Base-by-base conservation (phyloP, 2,888 invertebrate genomes). In the Ichneumon xanthorius region DNA sequence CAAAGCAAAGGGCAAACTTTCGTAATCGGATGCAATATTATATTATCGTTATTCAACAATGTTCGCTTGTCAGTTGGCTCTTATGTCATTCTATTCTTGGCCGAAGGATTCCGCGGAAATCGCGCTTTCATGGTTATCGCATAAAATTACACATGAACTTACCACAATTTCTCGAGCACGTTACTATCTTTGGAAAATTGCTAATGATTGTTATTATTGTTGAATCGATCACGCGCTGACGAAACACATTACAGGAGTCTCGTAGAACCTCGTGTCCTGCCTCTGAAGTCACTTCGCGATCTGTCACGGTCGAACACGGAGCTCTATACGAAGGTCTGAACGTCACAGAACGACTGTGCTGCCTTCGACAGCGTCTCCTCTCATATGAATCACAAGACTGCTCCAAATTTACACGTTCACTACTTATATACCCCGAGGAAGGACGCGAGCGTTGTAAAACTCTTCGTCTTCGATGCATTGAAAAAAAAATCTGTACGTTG, bases 131-230 rank as follows among this genome's bases (percentile, higher is more conserved):
- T 33, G 14, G 16, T 16, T 14, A 33, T 63, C 16, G 6, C 30
- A 6, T n/a, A 16, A 63, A 30, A 50, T 26, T 19, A 55, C 11
- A 45, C 40, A 75, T 7, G 1, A 33, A 63, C 85, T 85, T 75
- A 85, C 85, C 65, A 37, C 70, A 71, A 67, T 82, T 70, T 85
- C 53, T 79, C 45, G 75, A 85, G 85, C 85, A 65, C 55, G 70
- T 14, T 16, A 48, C 61, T 48, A 71, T 11, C 71, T 61, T 26
- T 50, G 33, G 19, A n/a, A 9, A 5, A n/a, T 4, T 19, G 53
- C 2, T 19, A 22, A 19, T 48, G 45, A 71, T 53, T 61, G 50
- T 65, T 82, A 48, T 30, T 70, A 75, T 40, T 50, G 26, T 2
- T 0, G 63, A 80, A 55, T 79, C 26, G 61, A 85, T 82, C 70